Evolutionary conservation across 2,113 vertebrate genomes (phyloP).

Genomic region (Pterocles gutturalis): DNA sequence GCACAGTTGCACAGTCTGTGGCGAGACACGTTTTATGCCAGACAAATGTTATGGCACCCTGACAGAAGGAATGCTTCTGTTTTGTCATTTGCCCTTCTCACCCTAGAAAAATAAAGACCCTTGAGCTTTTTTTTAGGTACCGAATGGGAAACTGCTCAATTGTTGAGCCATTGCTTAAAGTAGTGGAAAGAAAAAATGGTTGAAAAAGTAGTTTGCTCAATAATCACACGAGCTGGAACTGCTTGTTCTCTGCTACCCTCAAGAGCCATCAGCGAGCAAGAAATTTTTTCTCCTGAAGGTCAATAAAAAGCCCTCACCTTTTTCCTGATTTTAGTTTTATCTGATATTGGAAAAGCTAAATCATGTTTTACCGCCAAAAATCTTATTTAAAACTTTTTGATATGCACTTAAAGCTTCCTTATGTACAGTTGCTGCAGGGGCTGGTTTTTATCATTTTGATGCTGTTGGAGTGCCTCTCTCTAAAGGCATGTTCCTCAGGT

Average conservation of each 20-base stretch:
- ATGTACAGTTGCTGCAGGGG: fast-evolving
- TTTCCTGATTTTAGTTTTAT: not conserved
- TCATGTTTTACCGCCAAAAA: not conserved
- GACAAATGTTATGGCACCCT: not conserved
- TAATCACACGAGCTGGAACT: not conserved
- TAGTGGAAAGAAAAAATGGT: not conserved
- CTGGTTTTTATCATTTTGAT: not conserved
- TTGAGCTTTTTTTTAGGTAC: not conserved
- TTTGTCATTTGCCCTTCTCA: not conserved
- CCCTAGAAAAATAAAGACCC: not conserved
- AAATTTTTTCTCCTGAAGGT: not conserved
- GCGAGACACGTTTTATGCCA: not conserved
- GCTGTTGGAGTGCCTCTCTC: not conserved
- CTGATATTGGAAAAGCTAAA: not conserved
- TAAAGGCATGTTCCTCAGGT: not conserved
- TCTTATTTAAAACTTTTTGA: not conserved
- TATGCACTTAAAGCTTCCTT: not conserved
- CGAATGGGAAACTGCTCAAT: not conserved
- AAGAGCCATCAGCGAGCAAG: not conserved
- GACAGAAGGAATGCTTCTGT: not conserved
- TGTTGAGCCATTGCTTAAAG: not conserved
- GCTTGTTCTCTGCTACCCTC: not conserved
- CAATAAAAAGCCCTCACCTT: not conserved
- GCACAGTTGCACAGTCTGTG: fast-evolving
- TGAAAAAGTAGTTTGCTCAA: not conserved